Base-by-base conservation (phyloP, 2,888 invertebrate genomes). In the Troilus luridus region DNA sequence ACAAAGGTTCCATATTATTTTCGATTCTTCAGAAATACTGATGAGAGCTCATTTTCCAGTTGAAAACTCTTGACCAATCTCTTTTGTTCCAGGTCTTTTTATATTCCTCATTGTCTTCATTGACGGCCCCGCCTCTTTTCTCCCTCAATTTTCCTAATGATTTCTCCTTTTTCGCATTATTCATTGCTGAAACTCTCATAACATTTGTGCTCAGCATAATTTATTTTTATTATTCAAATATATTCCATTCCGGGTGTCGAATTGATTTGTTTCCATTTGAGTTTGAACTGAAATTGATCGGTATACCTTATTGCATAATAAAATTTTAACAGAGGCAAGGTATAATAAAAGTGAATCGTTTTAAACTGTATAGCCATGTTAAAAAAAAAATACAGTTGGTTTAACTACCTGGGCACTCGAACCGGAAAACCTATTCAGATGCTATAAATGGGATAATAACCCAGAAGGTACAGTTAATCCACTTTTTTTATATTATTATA, bases 91-190 rank as follows among this genome's bases (percentile, higher is more conserved):
- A 77, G 17, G 17, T 27, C 72, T 77, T 77, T 41, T 77, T 19
- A 77, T 77, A 77, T 41, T 19, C 9, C 27, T 77, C 72, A 77
- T 77, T 77, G 41, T 77, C 41, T 77, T 77, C 72, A 77, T 77
- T 77, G 27, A 41, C 17, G 8, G 72, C 72, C 19, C 41, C 27
- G 0, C 3, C 9, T 41, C 17, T 77, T 41, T 41, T 41, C 72
- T 77, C 41, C 17, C 72, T 19, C 41, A 77, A 77, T 77, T 77
- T 77, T 77, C 72, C 24, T 77, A 77, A 77, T 41, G 72, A 77
- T 77, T 77, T 10, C 27, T 77, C 9, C 41, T 77, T 77, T 77
- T 77, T 17, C 7, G 17, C 17, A 41, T 77, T 77, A 77, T 77
- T 77, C 72, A 77, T 10, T 19, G 7, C 17, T 19, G 17, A 9